Base-by-base conservation (phyloP, 30 jellyfish, hydroid and myxozoan genomes). In the Sanderia malayensis region DNA sequence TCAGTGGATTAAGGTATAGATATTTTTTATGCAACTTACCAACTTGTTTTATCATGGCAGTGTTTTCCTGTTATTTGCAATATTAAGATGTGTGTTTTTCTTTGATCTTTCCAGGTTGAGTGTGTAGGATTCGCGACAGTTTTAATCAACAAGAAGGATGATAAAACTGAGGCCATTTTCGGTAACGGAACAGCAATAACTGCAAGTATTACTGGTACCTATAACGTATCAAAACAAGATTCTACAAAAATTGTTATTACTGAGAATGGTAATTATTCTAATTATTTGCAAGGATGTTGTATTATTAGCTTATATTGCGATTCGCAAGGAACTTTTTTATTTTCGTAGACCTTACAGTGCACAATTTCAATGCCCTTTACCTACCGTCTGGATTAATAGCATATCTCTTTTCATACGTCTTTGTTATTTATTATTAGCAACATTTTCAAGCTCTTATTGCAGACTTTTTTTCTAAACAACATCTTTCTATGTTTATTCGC, bases 121-220 rank as follows among this genome's bases (percentile, higher is more conserved):
- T 64, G 89, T 49, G 81, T 66, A 37, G 89, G 90, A 11, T 79
- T 68, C 71, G 94, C 94, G 19, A 69, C 94, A 0, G 87, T 83
- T n/a, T 17, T 83, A 67, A 59, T 71, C 28, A 67, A 90, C 76
- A 30, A 61, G 55, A 23, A 30, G 24, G 25, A 31, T 23, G 46
- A 41, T 30, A 71, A 67, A 0, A 45, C 83, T 34, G 44, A 34
- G 27, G 59, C 82, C 26, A 10, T 47, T n/a, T 90, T 90, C 67
- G 96, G 96, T 18, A 71, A 90, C 29, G 94, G 92, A 25, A 76
- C 87, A 57, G 28, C 22, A 19, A 58, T 90, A 3, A 18, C 70
- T 26, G 82, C 94, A 23, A 44, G 72, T 41, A 31, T 67, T 1
- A 34, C 68, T 71, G 98, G 98, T 15, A 88, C 74, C 26, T 90